phyloP scores from a whole-genome alignment of 1,140 invertebrate genomes.

The Eurosta solidaginis region DNA sequence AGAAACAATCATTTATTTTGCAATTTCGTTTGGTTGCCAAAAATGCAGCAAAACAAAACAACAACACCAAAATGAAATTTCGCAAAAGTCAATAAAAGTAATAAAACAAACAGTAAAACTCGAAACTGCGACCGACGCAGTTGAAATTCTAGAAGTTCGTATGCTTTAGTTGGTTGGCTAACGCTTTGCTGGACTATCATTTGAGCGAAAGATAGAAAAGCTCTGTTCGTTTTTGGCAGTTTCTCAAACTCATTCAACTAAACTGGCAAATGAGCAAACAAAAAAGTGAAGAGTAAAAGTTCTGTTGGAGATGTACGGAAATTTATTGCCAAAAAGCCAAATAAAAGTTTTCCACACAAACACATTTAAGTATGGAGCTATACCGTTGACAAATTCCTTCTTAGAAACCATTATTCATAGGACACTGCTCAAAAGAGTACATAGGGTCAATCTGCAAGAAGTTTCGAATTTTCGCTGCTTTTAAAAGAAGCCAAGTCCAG shows the following conservation, averaged over 20 bases:
- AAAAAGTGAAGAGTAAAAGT: not conserved
- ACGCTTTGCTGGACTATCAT: too few species aligned
- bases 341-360: not conserved
- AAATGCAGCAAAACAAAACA: not conserved
- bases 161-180: not conserved
- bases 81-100: not conserved
- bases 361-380: too few species aligned
- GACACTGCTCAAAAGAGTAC: too few species aligned
- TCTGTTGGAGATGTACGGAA: not conserved
- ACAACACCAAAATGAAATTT: not conserved
- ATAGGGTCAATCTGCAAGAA: too few species aligned
- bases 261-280: not conserved
- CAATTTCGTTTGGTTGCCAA: slow-evolving; percentile 41
- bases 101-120: not conserved
- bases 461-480: too few species aligned
- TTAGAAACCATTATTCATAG: too few species aligned
- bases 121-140: not conserved
- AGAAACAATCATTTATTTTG: slow-evolving; percentile 57
- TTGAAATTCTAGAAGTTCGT: not conserved
- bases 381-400: too few species aligned
- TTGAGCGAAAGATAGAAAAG: not conserved
- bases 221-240: slow-evolving; percentile 4
- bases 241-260: not conserved
- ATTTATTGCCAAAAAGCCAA: not conserved
- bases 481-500: too few species aligned